phyloP scores from a whole-genome alignment of 2,888 invertebrate species.

The Thumatha senex region DNA sequence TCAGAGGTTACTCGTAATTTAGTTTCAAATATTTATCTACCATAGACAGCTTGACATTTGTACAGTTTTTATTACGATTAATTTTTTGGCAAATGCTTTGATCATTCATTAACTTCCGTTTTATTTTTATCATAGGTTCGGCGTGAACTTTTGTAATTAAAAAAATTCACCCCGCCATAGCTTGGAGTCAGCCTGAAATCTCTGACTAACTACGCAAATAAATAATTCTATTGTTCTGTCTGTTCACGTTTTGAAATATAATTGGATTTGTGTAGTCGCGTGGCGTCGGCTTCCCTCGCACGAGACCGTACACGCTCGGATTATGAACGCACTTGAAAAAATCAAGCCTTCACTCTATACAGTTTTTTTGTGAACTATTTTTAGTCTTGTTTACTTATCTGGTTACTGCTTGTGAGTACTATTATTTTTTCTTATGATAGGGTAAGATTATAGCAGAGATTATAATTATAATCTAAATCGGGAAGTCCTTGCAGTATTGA shows the following conservation, averaged over 20 bases:
- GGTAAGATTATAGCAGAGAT: no score
- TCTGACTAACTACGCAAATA: constrained; percentile 42
- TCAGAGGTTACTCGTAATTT: no score
- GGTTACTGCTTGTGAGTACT: not conserved
- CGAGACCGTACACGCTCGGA: constrained; percentile 43
- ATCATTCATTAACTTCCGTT: no score
- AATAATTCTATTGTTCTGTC: constrained; percentile 43
- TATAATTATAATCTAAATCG: no score
- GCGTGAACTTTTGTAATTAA: no score
- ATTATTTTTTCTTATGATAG: not conserved
- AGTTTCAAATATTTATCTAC: no score
- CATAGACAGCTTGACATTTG: no score
- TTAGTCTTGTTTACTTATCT: not conserved
- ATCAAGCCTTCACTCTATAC: constrained; percentile 9
- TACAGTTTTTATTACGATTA: no score
- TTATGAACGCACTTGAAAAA: constrained; percentile 32
- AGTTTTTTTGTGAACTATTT: not conserved
- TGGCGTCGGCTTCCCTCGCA: constrained; percentile 56
- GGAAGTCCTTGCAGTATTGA: no score
- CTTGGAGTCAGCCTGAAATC: constrained; percentile 37
- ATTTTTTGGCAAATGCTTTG: no score
- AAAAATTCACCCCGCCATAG: no score
- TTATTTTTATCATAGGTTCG: no score
- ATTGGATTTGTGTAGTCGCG: constrained; percentile 58
- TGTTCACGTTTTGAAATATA: constrained; percentile 50